Evolutionary conservation across 1,140 invertebrate species (phyloP), one percentile per base, ranked within the genome.

Genomic region (Leptoteleia sp.): DNA sequence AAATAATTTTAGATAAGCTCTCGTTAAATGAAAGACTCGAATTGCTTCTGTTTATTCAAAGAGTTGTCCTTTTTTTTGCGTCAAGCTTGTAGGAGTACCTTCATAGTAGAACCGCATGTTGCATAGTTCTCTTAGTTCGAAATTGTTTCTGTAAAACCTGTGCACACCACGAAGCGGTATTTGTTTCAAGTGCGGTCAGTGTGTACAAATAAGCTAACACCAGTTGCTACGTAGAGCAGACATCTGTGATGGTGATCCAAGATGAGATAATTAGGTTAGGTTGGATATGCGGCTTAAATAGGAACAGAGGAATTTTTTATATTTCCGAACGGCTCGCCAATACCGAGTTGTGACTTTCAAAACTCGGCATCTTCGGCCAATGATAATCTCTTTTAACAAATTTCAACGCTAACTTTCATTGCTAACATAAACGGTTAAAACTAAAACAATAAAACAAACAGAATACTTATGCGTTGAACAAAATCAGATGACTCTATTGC

Each of bases 121-220:
- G 17, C 35, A 43, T 35, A 50, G 43, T 71, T 50, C 54, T 71
- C 54, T 71, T 40, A 59, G 67, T 71, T 71, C 42, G 13, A 59
- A 55, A 61, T 33, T 48, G 22, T 57, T 48, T 29, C 47, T 29
- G 11, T 37, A 48, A 64, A 59, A 76, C 55, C 59, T 71, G 12
- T 68, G 52, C 43, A 78, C 40, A 64, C 38, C 50, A 43, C 50
- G 79, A 83, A 87, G 84, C 82, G 79, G 84, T 87, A 89, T 88
- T 89, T 88, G 70, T 85, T 76, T 81, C 86, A 84, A 84, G 84
- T 85, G 85, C 83, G 70, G 80, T 84, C 76, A 85, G 82, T 86
- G 83, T 88, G 81, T 85, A 88, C 83, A 87, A 86, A 89, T 85
- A 89, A 89, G 86, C 87, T 85, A 87, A 88, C 85, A 88, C 81